Base-by-base conservation (phyloP, 2,888 invertebrate species). In the Eupithecia centaureata region DNA sequence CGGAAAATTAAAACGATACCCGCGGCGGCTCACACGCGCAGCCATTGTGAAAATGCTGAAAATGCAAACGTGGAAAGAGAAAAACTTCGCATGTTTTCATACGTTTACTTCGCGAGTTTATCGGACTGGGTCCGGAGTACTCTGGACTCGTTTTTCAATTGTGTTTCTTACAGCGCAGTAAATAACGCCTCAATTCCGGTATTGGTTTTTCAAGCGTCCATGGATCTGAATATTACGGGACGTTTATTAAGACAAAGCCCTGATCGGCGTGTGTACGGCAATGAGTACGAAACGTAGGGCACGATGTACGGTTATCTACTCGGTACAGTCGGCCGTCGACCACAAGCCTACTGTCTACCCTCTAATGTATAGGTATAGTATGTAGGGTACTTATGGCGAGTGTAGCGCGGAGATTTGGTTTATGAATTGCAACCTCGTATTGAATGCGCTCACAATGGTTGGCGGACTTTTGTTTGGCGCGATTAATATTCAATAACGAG, bases 1-100 rank as follows among this genome's bases (percentile, higher is more conserved):
- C 93, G 93, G 93, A 93, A 93, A 93, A 93, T 93, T 92, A 92
- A 92, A 92, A 93, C 86, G 87, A 83, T 86, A 87, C 92, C 91
- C 89, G 88, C 77, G 89, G 92, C 92, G 82, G 64, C 67, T 61
- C 72, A 73, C 76, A 70, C 72, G 71, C 72, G 65, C 64, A 68
- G 71, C 79, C 80, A 84, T 82, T 84, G 84, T 82, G 85, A 86
- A 85, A 85, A 86, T 84, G 79, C 79, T 57, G 83, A 84, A 90
- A 88, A 80, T 86, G 80, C 80, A 78, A 76, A 83, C 57, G 57
- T 15, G 52, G 81, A 82, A 82, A 83, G 85, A 82, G 81, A 82
- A 82, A 87, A 85, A 86, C 83, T 86, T 86, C 73, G 76, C 80
- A 77, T 84, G 84, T 86, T 84, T 88, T 86, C 86, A 84, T 82